Base-by-base conservation (phyloP, 2,113 vertebrate species). In the Acanthisitta chloris region DNA sequence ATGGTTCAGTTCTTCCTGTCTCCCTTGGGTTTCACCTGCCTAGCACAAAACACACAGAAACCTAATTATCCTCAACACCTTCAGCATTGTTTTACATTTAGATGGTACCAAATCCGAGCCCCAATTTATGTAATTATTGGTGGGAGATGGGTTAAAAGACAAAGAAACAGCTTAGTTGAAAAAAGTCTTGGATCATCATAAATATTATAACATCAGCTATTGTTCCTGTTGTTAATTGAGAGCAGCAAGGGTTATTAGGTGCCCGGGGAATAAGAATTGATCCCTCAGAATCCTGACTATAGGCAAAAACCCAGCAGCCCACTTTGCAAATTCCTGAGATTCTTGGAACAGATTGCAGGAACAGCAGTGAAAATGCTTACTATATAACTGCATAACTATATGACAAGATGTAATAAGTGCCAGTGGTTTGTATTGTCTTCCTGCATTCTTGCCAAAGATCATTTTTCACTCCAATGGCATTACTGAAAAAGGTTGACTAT, bases 381-480 rank as follows among this genome's bases (percentile, higher is more conserved):
- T 81, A 20, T 87, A 54, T 69, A 90, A 89, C 57, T 81, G 25
- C 9, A 15, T 79, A 77, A 85, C 13, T 6, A 59, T 90, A 94
- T 83, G 62, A 94, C 95, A 91, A 91, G 69, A 49, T 73, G 6
- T 66, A 86, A 55, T 80, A 87, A 93, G 81, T 76, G 85, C 66
- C 94, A 94, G 80, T 76, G 87, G 83, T 76, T 91, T 90, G 66
- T 95, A 86, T 94, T 94, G 76, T 83, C 86, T 93, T 86, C 85
- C 83, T 8, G 5, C 84, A 66, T 90, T 82, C 77, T 86, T 88
- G 84, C 88, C 92, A 95, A 92, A 90, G 74, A 84, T 83, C 12
- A 79, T 92, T 95, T 95, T 93, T 91, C 91, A 92, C 81, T 95
- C 65, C 89, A 89, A 94, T 88, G 95, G 76, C 93, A 79, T 91